Base-by-base conservation (phyloP, 2,797 vertebrate species). In the Esox masquinongy region DNA sequence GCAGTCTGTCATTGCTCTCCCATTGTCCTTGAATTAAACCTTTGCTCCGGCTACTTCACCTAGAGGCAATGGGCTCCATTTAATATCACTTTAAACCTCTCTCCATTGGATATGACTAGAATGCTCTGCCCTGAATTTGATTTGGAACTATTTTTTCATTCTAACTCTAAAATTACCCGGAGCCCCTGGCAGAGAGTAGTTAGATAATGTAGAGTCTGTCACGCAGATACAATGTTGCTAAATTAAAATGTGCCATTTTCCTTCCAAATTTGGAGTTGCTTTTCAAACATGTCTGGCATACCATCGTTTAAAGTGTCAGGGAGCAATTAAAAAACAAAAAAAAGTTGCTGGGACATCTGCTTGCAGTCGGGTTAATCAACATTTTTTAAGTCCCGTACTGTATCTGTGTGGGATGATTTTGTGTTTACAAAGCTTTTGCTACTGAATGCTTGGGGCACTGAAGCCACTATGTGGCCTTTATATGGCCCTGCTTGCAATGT, bases 321-420 rank as follows among this genome's bases (percentile, higher is more conserved):
- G 73, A 72, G 24, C 90, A 87, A 91, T 90, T 90, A 91, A 88
- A 89, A 90, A 86, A 83, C 86, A 83, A 85, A 86, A 82, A 84
- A 88, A 86, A 80, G 69, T 74, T 49, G 72, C 67, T 68, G 29
- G 68, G 81, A 75, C 90, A 92, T 89, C 88, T 92, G 91, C 80
- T 88, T 70, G 72, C 9, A 80, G 82, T 83, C 73, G 29, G 79
- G 89, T 88, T 88, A 90, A 92, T 89, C 81, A 80, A 88, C 83
- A 91, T 88, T 79, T 87, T 90, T 86, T 77, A 75, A 82, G 89
- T 86, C 83, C 63, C 5, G 2, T 53, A 53, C 67, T 72, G 66
- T 69, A 81, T 74, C 87, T 64, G 36, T 72, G 86, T 87, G 82
- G 77, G 86, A 69, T 36, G 63, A 56, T 75, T 84, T 73, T 83